Evolutionary conservation across 2,888 invertebrate genomes (phyloP).

Genomic region (Drosophila multiciliata): DNA sequence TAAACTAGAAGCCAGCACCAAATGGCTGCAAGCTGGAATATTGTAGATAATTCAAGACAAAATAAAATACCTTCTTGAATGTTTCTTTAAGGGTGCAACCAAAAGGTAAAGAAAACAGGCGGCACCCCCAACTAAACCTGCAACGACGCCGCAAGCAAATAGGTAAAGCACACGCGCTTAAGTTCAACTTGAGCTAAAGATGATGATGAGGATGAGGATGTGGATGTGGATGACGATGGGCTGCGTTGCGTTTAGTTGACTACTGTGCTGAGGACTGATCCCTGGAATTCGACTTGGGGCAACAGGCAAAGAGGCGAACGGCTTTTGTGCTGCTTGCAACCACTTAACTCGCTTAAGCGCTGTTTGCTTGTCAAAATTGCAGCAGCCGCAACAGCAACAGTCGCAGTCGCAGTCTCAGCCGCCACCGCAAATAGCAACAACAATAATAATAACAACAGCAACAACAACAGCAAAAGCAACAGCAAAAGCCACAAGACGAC

Average conservation of each 20-base stretch:
- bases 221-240: slow-evolving; percentile 21
- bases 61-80: background rate
- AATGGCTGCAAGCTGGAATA: background rate
- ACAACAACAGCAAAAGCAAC: background rate
- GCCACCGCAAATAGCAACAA: slow-evolving; percentile 10
- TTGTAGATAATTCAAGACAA: background rate
- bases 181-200: slow-evolving; percentile 52
- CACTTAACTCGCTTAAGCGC: slow-evolving; percentile 76
- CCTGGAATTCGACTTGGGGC: slow-evolving; percentile 64
- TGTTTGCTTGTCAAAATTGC: slow-evolving; percentile 74
- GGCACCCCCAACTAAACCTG: background rate
- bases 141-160: slow-evolving; percentile 5
- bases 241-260: slow-evolving; percentile 36
- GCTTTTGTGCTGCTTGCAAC: slow-evolving; percentile 63
- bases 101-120: slow-evolving; percentile 13
- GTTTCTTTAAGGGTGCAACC: background rate
- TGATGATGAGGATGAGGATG: slow-evolving; percentile 20
- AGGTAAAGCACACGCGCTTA: slow-evolving; percentile 67
- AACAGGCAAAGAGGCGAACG: slow-evolving; percentile 41
- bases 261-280: slow-evolving; percentile 61
- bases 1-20: background rate
- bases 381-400: slow-evolving; percentile 53
- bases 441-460: slow-evolving; percentile 14
- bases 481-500: slow-evolving; percentile 51
- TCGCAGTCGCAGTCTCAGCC: slow-evolving; percentile 23